These are phyloP conservation scores for Bufo bufo DNA, from an alignment of 2,113 vertebrate genomes.

Conservation along the genomic window DNA sequence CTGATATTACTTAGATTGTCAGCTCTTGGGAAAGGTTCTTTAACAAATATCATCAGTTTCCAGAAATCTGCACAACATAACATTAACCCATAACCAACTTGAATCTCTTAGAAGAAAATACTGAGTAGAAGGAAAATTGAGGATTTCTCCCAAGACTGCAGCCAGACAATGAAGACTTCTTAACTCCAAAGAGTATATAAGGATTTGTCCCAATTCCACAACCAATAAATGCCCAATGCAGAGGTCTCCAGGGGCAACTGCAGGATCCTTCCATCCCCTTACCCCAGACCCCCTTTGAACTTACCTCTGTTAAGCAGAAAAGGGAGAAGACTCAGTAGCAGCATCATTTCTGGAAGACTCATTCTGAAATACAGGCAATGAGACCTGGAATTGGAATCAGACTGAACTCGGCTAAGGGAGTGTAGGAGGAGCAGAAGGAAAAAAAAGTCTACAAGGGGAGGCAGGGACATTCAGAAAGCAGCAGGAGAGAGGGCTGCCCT, in stretches of 20 bases:
- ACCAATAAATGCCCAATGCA: not conserved
- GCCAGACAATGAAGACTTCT: not conserved
- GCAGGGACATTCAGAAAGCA: slow-evolving; percentile 35
- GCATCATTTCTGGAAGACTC: slow-evolving; percentile 45
- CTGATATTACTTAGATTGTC: not conserved
- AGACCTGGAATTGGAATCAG: not conserved
- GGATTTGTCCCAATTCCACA: not conserved
- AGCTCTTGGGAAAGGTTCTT: not conserved
- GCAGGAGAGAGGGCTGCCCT: slow-evolving; percentile 32
- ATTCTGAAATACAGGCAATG: slow-evolving; percentile 4
- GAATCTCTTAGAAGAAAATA: no score
- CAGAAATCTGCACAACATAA: no score
- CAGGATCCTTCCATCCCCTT: not conserved
- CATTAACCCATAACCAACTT: no score
- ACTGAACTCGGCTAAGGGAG: slow-evolving; percentile 16
- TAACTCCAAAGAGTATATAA: not conserved
- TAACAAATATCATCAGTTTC: not conserved
- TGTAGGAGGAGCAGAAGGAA: slow-evolving; percentile 24
- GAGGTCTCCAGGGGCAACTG: not conserved
- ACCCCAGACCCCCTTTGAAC: not conserved
- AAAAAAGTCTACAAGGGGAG: slow-evolving; percentile 2
- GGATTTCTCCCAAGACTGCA: not conserved
- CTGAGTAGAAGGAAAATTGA: no score
- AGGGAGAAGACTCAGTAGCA: slow-evolving; percentile 34
- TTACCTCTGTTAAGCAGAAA: slow-evolving; percentile 46